A percentile compares a stretch with the other conserved stretches of the same genome.
Conservation (phyloP, 1,140 invertebrate genomes). For the Pseudomyrmex pallidus region DNA sequence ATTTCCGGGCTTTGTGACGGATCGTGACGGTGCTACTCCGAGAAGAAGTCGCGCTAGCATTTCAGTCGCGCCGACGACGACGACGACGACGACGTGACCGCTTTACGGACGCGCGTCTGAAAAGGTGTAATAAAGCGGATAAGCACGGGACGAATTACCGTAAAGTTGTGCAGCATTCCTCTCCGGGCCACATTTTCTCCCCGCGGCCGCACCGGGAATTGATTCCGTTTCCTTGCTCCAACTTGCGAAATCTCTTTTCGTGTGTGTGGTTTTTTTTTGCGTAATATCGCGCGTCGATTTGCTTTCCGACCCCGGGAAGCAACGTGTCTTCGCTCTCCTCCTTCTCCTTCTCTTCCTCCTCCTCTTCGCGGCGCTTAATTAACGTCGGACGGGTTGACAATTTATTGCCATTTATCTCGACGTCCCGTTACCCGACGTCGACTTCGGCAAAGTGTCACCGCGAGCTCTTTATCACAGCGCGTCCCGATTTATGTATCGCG, state of each 20-base stretch:
- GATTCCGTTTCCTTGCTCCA: neutral
- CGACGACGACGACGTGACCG: neutral
- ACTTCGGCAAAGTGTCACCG: neutral
- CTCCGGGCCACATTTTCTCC: slow-evolving; percentile 60
- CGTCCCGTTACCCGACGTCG: neutral
- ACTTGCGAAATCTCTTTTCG: neutral
- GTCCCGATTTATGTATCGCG: slow-evolving; percentile 21
- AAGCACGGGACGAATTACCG: slow-evolving; percentile 59
- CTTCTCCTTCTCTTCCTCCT: neutral
- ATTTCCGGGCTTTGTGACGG: neutral
- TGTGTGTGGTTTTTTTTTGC: too few relatives aligned
- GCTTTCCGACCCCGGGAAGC: too few relatives aligned
- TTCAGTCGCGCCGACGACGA: neutral
- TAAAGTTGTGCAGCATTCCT: slow-evolving; percentile 57
- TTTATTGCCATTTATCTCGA: slow-evolving; percentile 5
- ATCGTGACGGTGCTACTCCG: neutral
- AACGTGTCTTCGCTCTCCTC: neutral
- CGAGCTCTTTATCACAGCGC: slow-evolving; percentile 23
- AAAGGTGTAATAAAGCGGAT: slow-evolving; percentile 30
- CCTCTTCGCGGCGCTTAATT: neutral
- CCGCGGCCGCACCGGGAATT: slow-evolving; percentile 6
- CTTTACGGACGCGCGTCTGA: slow-evolving; percentile 15
- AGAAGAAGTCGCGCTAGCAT: neutral
- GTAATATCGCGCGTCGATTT: too few relatives aligned
- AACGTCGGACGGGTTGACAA: neutral